Evolutionary conservation across 1,140 invertebrate genomes (phyloP), one percentile per base, ranked within the genome.

Genomic region (Chionoecetes opilio): DNA sequence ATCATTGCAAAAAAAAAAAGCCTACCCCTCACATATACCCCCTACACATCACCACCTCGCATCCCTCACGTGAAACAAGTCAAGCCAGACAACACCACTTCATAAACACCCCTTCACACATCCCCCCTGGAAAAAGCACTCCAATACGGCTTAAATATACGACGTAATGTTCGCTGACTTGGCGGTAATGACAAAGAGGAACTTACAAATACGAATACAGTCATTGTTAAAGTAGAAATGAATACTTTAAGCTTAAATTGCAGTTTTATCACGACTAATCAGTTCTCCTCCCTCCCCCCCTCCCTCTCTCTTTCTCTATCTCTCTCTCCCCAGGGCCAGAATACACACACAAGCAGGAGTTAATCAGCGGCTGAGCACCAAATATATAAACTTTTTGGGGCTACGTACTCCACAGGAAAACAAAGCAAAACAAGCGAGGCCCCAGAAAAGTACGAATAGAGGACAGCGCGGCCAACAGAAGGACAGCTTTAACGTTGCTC

Each of bases 401-500:
- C n/a, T n/a, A n/a, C 63, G n/a, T 75, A n/a, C 63, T 75, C 21
- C 26, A 75, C 63, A n/a, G 21, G 63, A n/a, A n/a, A n/a, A 75
- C 63, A n/a, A 75, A 75, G n/a, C 63, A 75, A 75, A 75, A 75
- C 63, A 75, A 26, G n/a, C 6, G 63, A 75, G 21, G 63, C 21
- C 63, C 63, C 63, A 75, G 63, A 75, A 75, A 75, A 75, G 21
- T 75, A 2, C 21, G 63, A n/a, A 75, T 75, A 75, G 63, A 75
- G 63, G 63, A 75, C 63, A 75, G 63, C 63, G 21, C 63, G 63
- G 3, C 0, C 11, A 75, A 75, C 63, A n/a, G 63, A 26, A 75
- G 63, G 63, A 75, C 63, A 75, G 63, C 63, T 75, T 75, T 75
- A 75, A 75, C 63, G 26, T 75, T 75, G 63, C 63, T 75, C 63